Percentiles rank a stretch among this genome's conserved stretches.
These are phyloP conservation scores for Macquaria australasica DNA, from an alignment of 2,113 vertebrate species.

Conservation along the genomic window DNA sequence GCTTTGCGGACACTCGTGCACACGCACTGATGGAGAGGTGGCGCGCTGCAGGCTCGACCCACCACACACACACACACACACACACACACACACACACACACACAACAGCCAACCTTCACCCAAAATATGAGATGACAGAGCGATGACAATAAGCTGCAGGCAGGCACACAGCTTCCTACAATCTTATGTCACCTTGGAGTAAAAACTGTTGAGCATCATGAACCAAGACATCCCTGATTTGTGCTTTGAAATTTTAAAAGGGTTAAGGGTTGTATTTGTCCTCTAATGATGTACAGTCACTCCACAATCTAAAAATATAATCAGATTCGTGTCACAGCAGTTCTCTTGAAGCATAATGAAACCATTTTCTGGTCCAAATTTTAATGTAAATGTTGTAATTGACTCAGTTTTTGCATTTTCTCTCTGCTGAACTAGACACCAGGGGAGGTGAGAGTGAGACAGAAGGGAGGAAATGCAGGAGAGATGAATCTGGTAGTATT, in stretches of 20 bases:
- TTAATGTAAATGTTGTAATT: neutral
- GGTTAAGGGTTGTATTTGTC: neutral
- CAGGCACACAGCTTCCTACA: conserved; percentile 28
- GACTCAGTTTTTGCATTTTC: neutral
- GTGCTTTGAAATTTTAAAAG: neutral
- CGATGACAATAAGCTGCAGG: conserved; percentile 63
- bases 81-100: conserved; percentile 1
- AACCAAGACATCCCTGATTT: conserved; percentile 8
- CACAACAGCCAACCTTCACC: conserved; percentile 7
- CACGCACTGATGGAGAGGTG: conserved; percentile 59
- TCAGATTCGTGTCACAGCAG: neutral
- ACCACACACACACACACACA: conserved; percentile 19
- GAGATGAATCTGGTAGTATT: neutral
- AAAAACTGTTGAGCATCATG: conserved; percentile 31
- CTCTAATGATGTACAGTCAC: neutral
- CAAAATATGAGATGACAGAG: conserved; percentile 71
- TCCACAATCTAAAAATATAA: neutral
- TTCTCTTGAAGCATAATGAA: neutral
- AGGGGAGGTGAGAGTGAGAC: neutral
- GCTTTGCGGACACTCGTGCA: conserved; percentile 69
- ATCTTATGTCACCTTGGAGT: conserved; percentile 30
- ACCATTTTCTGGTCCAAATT: neutral
- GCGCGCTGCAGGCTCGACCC: conserved; percentile 59
- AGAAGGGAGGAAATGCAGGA: neutral
- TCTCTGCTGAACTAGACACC: neutral